Percentiles rank a stretch among this genome's conserved stretches.
Evolutionary conservation across 2,888 invertebrate genomes (phyloP).

Genomic region (Melitaea athalia): DNA sequence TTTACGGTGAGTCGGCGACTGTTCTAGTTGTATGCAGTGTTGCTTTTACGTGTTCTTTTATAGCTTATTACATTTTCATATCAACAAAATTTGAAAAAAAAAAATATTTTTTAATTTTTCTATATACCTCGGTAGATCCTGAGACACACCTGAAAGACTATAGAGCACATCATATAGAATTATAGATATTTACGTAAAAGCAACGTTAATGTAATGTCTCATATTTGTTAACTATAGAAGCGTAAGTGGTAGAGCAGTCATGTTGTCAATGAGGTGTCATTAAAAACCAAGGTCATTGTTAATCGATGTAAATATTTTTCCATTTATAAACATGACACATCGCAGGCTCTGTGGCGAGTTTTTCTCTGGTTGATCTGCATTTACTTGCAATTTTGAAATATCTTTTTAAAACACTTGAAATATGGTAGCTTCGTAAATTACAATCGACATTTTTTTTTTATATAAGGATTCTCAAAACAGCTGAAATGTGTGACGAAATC

Average conservation of each 20-base stretch:
- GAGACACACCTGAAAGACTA: not conserved
- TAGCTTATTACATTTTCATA: too few relatives aligned
- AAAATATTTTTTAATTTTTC: too few relatives aligned
- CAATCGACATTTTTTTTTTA: too few relatives aligned
- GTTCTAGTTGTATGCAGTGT: too few relatives aligned
- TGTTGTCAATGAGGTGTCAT: constrained; percentile 36
- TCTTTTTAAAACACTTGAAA: not conserved
- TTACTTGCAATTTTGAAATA: not conserved
- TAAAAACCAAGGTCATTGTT: constrained; percentile 37
- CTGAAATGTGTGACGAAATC: too few relatives aligned
- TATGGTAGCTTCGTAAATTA: not conserved
- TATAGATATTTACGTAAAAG: not conserved
- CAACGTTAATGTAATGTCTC: not conserved
- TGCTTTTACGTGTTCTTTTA: too few relatives aligned
- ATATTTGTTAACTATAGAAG: not conserved
- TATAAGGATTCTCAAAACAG: too few relatives aligned
- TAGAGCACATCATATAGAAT: not conserved
- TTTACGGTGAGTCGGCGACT: too few relatives aligned
- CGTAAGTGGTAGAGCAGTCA: constrained; percentile 21
- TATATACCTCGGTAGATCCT: too few relatives aligned
- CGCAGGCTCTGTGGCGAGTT: not conserved
- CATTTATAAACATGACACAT: constrained; percentile 38
- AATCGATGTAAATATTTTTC: constrained; percentile 36
- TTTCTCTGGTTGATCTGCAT: not conserved
- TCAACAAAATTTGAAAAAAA: too few relatives aligned